phyloP scores from a whole-genome alignment of 2,888 invertebrate genomes.

The Cryptocephalus primarius region DNA sequence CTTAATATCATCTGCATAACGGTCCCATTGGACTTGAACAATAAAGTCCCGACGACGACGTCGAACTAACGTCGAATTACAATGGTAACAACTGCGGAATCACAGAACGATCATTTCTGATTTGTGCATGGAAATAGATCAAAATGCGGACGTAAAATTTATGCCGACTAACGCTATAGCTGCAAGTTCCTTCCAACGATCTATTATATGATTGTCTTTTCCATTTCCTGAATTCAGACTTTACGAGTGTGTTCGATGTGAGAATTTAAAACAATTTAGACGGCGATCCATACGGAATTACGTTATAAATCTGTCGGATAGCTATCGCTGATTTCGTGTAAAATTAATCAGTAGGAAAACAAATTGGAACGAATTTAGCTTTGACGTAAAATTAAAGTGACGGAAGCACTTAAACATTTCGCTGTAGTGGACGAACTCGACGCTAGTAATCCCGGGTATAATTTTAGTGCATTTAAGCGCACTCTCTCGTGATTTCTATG shows the following conservation, averaged over 20 bases:
- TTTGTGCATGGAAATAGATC: constrained; percentile 4
- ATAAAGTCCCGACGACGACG: too few species aligned
- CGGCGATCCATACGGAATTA: neutral
- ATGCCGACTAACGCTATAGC: constrained; percentile 2
- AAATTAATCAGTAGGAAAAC: constrained; percentile 1
- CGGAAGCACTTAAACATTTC: too few species aligned
- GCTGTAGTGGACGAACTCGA: too few species aligned
- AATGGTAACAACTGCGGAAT: neutral
- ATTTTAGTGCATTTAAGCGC: too few species aligned
- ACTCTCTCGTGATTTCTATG: too few species aligned
- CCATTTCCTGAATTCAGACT: constrained; percentile 5
- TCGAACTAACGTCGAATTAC: too few species aligned
- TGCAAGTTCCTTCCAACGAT: constrained; percentile 2
- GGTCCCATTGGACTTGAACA: too few species aligned
- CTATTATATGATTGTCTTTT: constrained; percentile 5
- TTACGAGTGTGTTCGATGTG: constrained; percentile 2
- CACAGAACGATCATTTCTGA: constrained; percentile 1
- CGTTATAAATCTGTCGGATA: constrained; percentile 1
- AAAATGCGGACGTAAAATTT: constrained; percentile 5
- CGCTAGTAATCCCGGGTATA: too few species aligned
- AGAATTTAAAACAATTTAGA: constrained; percentile 4
- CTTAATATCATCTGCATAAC: too few species aligned
- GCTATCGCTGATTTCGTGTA: neutral
- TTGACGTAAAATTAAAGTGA: too few species aligned
- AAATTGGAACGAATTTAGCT: neutral